Conservation (phyloP, 2,888 invertebrate species). For the Pharmacophagus antenor region DNA sequence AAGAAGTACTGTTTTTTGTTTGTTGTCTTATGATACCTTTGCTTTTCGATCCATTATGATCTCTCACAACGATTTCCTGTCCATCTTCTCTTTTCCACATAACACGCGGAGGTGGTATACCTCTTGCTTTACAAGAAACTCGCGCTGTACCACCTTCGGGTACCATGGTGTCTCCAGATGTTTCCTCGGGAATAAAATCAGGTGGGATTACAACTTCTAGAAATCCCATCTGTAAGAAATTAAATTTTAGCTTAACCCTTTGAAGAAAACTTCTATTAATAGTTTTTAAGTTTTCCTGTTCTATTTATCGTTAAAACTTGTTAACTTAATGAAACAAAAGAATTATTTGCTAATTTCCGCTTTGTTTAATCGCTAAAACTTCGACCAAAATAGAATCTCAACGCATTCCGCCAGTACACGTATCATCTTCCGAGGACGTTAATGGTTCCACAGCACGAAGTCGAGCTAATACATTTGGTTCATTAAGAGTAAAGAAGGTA, state of each 20-base stretch:
- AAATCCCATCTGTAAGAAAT: constrained; percentile 83
- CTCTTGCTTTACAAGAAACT: constrained; percentile 84
- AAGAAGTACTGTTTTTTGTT: background rate
- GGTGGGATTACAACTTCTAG: constrained; percentile 91
- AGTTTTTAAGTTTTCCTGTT: background rate
- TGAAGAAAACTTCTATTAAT: background rate
- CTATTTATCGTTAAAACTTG: background rate
- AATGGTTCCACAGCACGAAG: too few relatives aligned
- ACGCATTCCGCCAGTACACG: too few relatives aligned
- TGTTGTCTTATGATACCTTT: constrained; percentile 66
- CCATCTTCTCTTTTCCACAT: constrained; percentile 90
- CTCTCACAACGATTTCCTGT: constrained; percentile 86
- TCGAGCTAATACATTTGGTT: too few relatives aligned
- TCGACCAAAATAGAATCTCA: too few relatives aligned
- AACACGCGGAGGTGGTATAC: constrained; percentile 86
- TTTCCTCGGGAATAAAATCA: constrained; percentile 88
- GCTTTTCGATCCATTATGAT: constrained; percentile 80
- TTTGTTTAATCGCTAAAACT: too few relatives aligned
- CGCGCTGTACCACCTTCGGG: constrained; percentile 86
- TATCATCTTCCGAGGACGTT: too few relatives aligned
- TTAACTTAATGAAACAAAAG: too few relatives aligned
- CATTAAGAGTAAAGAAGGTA: too few relatives aligned
- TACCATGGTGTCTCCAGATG: constrained; percentile 90
- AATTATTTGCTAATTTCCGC: too few relatives aligned
- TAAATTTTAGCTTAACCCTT: background rate